A percentile compares a stretch with the other conserved stretches of the same genome.
Evolutionary conservation across 2,113 vertebrate genomes (phyloP).

Genomic region (Xenopus laevis): DNA sequence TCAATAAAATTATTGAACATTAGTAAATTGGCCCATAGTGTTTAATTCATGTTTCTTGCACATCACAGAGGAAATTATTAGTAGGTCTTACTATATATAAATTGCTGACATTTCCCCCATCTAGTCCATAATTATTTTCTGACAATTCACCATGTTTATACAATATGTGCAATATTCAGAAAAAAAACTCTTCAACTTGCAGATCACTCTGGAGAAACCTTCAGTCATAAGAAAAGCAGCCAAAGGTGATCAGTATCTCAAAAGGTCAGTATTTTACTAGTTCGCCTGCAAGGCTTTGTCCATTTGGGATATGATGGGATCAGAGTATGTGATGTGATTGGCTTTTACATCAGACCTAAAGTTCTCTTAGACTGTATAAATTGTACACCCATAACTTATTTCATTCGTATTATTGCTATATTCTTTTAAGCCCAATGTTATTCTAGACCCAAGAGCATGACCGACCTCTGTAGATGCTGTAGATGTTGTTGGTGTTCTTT

Average conservation of each 20-base stretch:
- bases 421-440: constrained; percentile 35
- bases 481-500: constrained; percentile 37
- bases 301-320: constrained; percentile 22
- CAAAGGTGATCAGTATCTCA: constrained; percentile 19
- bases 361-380: constrained; percentile 34
- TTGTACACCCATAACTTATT: constrained; percentile 42
- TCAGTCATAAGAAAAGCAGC: constrained; percentile 8
- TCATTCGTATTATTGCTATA: constrained; percentile 37
- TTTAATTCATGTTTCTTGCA: too few relatives aligned
- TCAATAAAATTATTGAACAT: too few relatives aligned
- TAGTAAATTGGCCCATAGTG: too few relatives aligned
- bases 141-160: too few relatives aligned
- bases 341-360: constrained; percentile 35
- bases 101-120: too few relatives aligned
- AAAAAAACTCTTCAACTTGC: too few relatives aligned
- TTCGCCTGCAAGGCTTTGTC: constrained; percentile 8
- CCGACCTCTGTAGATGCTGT: constrained; percentile 43
- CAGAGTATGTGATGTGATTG: constrained; percentile 37
- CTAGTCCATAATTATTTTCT: too few relatives aligned
- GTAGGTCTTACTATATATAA: too few relatives aligned
- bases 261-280: constrained; percentile 33
- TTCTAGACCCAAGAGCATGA: constrained; percentile 34
- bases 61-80: too few relatives aligned
- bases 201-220: constrained; percentile 6
- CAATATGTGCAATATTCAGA: too few relatives aligned